Evolutionary conservation across 2,113 vertebrate genomes (phyloP).

Genomic region (Fukomys damarensis): DNA sequence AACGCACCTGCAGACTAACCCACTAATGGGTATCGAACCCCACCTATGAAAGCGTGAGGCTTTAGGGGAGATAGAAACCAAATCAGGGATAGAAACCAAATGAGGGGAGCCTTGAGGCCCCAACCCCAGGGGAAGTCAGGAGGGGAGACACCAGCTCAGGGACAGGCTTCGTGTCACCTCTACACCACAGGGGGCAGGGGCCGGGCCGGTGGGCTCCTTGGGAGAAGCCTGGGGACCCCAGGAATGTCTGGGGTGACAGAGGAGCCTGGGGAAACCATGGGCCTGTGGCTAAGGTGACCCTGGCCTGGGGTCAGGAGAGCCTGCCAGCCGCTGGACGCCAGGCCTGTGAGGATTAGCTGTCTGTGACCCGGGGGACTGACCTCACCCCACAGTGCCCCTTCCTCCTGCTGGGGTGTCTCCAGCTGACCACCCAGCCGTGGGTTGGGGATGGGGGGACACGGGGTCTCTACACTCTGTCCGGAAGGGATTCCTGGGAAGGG

Average conservation of each 20-base stretch:
- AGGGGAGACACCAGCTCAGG: fast-evolving
- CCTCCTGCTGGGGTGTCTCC: neutral
- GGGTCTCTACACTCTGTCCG: fast-evolving
- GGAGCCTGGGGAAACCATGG: too few relatives aligned
- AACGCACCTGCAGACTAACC: neutral
- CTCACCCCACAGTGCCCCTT: neutral
- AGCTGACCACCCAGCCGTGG: neutral
- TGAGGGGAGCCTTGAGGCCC: neutral
- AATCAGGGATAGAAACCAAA: too few relatives aligned
- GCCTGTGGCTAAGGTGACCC: neutral
- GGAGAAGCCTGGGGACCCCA: neutral
- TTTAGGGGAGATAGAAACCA: neutral
- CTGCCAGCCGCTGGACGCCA: neutral
- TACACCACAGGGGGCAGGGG: fast-evolving
- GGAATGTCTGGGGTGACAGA: neutral
- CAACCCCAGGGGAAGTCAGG: neutral
- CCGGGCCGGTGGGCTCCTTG: fast-evolving
- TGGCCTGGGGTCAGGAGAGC: fast-evolving
- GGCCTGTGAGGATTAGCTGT: neutral
- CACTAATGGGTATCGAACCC: too few relatives aligned
- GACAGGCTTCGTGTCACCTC: fast-evolving
- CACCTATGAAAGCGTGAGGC: neutral
- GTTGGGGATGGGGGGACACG: fast-evolving
- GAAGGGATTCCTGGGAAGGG: neutral
- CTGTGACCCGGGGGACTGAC: neutral